phyloP scores from a whole-genome alignment of 2,797 vertebrate species.

The Diceros bicornis region DNA sequence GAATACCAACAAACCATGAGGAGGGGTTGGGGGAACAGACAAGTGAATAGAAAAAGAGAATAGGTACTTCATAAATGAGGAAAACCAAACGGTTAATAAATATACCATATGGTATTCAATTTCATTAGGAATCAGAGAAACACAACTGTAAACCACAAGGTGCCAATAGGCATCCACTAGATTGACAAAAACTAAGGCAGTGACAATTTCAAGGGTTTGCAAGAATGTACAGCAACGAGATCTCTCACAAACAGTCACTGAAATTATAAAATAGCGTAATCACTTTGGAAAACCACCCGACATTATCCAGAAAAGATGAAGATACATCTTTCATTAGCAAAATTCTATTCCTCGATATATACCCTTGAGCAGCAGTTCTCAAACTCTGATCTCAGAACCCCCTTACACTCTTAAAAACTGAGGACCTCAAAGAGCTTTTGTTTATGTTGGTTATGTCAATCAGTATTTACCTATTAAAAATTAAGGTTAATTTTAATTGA shows the following conservation, averaged over 20 bases:
- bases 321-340: too few relatives aligned
- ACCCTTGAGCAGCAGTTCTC: too few relatives aligned
- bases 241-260: background rate
- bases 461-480: too few relatives aligned
- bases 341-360: too few relatives aligned
- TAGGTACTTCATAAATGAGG: background rate
- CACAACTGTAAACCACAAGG: background rate
- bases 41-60: background rate
- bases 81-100: conserved; percentile 39
- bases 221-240: background rate
- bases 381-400: too few relatives aligned
- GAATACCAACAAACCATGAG: background rate
- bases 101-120: background rate
- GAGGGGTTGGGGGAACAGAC: background rate
- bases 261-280: background rate
- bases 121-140: conserved; percentile 45
- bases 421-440: too few relatives aligned
- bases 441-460: too few relatives aligned
- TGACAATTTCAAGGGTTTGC: conserved; percentile 11
- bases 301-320: conserved; percentile 15
- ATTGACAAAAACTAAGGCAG: background rate
- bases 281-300: background rate
- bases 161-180: background rate
- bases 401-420: too few relatives aligned
- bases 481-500: too few relatives aligned